Evolutionary conservation across 2,113 vertebrate species (phyloP), one percentile per base, ranked within the genome.

Genomic region (Antigone vipio): DNA sequence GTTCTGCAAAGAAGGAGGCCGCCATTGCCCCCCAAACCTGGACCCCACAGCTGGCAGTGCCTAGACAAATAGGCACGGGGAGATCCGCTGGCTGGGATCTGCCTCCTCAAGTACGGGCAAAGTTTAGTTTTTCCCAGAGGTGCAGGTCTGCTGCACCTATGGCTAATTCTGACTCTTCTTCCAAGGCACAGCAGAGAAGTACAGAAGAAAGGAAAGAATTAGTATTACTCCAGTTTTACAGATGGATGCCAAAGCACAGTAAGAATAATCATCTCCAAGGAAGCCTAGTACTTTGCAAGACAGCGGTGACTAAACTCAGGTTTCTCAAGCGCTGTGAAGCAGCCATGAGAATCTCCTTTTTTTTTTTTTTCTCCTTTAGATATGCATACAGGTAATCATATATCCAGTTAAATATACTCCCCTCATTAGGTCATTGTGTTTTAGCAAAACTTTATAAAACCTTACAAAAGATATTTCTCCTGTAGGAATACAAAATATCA

Each of bases 1-100:
- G 32, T 23, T 32, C 38, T 67, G 50, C 50, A 30, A 50, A 81
- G 40, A 23, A 6, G 20, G 35, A 1, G 6, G 55, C 29, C 67
- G 52, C 52, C 30, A 6, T 2, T 74, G 40, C 30, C 34, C 49
- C 20, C 4, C 20, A 53, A 5, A 34, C 15, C 56, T 34, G 26
- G 26, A 50, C 19, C 20, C 47, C 20, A 4, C 1, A 3, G 27
- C 45, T 73, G 55, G 45, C 68, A 49, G 64, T 8, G 78, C 44
- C 40, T 3, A 18, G 13, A 30, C 4, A 88, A 74, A 62, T 29
- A 50, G 1, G 5, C 4, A 4, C 0, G 1, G 8, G 30, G 49
- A 22, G 29, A 62, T 74, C 19, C 3, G 5, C 40, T 22, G 42
- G 11, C 55, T 75, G 29, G 21, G n/a, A 81, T 63, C 42, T 63